Percentiles rank a stretch among this genome's conserved stretches.
These are phyloP conservation scores for Varanus salvator DNA, from an alignment of 2,113 vertebrate genomes.

Conservation along the genomic window DNA sequence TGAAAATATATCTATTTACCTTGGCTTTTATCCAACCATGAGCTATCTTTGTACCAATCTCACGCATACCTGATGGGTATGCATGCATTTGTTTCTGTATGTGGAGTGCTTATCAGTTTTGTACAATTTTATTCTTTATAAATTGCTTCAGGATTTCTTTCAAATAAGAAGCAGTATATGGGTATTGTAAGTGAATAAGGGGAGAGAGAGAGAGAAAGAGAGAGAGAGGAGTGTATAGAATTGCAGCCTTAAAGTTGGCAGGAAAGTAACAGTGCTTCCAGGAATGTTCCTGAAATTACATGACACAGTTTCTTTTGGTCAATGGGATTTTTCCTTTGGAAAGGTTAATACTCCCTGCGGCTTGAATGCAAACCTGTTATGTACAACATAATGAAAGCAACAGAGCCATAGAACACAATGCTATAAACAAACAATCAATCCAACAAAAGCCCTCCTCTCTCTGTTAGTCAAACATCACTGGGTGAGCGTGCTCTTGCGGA, in stretches of 20 bases:
- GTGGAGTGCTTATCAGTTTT: too few relatives aligned
- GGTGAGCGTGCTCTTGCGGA: slow-evolving; percentile 92
- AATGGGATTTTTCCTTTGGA: slow-evolving; percentile 43
- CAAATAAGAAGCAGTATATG: too few relatives aligned
- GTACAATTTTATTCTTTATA: too few relatives aligned
- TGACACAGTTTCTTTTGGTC: slow-evolving; percentile 48
- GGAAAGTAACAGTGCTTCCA: slow-evolving; percentile 65
- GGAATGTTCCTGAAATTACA: slow-evolving; percentile 58
- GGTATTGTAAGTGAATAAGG: too few relatives aligned
- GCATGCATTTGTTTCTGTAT: too few relatives aligned
- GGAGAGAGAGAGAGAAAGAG: too few relatives aligned
- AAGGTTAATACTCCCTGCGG: slow-evolving; percentile 59
- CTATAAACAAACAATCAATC: not conserved
- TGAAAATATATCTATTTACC: too few relatives aligned
- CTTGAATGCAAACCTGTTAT: slow-evolving; percentile 42
- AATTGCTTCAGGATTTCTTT: too few relatives aligned
- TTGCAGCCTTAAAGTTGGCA: slow-evolving; percentile 18
- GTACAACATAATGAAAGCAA: slow-evolving; percentile 52
- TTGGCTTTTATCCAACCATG: too few relatives aligned
- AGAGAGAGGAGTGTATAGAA: too few relatives aligned
- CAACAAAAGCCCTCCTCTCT: slow-evolving; percentile 19
- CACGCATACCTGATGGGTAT: too few relatives aligned
- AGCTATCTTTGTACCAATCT: too few relatives aligned
- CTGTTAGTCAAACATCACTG: slow-evolving; percentile 89
- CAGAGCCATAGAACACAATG: slow-evolving; percentile 37